Evolutionary conservation across 2,797 vertebrate species (phyloP).

Genomic region (Bufotes viridis): DNA sequence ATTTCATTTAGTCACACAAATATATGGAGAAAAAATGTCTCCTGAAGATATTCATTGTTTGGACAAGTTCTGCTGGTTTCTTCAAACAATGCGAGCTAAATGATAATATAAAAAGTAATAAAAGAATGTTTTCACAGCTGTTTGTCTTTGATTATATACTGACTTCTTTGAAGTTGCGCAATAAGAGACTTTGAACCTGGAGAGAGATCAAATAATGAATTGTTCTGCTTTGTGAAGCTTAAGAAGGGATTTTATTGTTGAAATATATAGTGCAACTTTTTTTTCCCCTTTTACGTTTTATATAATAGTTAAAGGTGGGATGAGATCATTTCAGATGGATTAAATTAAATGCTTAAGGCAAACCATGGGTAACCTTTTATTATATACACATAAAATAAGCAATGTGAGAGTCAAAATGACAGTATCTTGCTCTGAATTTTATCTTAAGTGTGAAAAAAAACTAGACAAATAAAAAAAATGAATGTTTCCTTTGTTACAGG

Average conservation of each 20-base stretch:
- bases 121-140: slow-evolving; percentile 99
- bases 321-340: slow-evolving; percentile 86
- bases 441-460: slow-evolving; percentile 13
- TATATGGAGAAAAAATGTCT: slow-evolving; percentile 25
- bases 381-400: slow-evolving; percentile 41
- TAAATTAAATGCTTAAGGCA: slow-evolving; percentile 79
- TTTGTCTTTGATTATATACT: slow-evolving; percentile 95
- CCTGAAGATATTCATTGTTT: slow-evolving; percentile 67
- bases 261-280: slow-evolving; percentile 92
- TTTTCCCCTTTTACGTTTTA: slow-evolving; percentile 83
- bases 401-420: slow-evolving; percentile 27
- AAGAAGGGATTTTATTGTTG: slow-evolving; percentile 95
- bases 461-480: not conserved
- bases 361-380: slow-evolving; percentile 59
- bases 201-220: slow-evolving; percentile 98
- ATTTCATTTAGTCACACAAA: slow-evolving; percentile 59
- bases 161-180: slow-evolving; percentile 98
- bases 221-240: slow-evolving; percentile 94
- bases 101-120: slow-evolving; percentile 95
- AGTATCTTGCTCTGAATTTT: slow-evolving; percentile 8
- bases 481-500: slow-evolving; percentile 3
- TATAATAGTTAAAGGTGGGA: slow-evolving; percentile 84
- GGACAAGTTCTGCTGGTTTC: slow-evolving; percentile 80
- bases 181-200: slow-evolving; percentile 98
- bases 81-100: slow-evolving; percentile 90